Percentiles rank a stretch among this genome's conserved stretches.
These are phyloP conservation scores for Amphimallon solstitiale DNA, from an alignment of 2,888 invertebrate genomes.

Conservation along the genomic window DNA sequence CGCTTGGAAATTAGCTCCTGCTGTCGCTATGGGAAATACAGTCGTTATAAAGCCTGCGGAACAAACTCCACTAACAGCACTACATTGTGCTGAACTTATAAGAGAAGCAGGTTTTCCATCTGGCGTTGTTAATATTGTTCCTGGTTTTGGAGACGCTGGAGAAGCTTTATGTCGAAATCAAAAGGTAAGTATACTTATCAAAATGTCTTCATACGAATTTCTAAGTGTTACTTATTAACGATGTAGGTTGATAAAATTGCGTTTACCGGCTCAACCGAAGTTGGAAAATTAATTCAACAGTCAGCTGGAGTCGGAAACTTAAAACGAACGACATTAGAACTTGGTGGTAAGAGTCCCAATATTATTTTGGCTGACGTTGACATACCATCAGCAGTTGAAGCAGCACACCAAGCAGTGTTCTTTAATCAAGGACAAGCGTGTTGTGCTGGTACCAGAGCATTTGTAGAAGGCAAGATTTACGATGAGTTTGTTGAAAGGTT, in stretches of 20 bases:
- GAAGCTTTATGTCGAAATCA: constrained; percentile 79
- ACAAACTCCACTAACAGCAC: constrained; percentile 91
- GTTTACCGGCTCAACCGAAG: too few relatives aligned
- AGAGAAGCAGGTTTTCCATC: constrained; percentile 93
- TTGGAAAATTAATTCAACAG: too few relatives aligned
- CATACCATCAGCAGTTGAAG: too few relatives aligned
- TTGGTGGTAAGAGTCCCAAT: too few relatives aligned
- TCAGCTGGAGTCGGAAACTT: too few relatives aligned
- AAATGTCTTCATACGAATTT: too few relatives aligned
- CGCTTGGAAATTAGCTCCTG: constrained; percentile 90
- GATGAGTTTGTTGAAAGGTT: constrained; percentile 63
- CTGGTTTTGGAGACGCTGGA: constrained; percentile 88
- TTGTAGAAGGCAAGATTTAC: constrained; percentile 89
- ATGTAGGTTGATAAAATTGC: too few relatives aligned
- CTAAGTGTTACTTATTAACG: too few relatives aligned
- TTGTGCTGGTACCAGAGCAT: constrained; percentile 91
- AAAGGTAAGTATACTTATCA: constrained; percentile 52
- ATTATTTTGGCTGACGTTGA: too few relatives aligned
- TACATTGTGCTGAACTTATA: constrained; percentile 85
- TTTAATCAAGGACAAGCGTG: constrained; percentile 92
- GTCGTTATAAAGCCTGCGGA: constrained; percentile 94
- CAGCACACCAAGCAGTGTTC: too few relatives aligned
- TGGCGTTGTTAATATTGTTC: constrained; percentile 91
- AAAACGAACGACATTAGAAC: too few relatives aligned
- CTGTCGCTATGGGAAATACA: constrained; percentile 81